phyloP scores from a whole-genome alignment of 2,888 invertebrate genomes.

The Yponomeuta evonymella region DNA sequence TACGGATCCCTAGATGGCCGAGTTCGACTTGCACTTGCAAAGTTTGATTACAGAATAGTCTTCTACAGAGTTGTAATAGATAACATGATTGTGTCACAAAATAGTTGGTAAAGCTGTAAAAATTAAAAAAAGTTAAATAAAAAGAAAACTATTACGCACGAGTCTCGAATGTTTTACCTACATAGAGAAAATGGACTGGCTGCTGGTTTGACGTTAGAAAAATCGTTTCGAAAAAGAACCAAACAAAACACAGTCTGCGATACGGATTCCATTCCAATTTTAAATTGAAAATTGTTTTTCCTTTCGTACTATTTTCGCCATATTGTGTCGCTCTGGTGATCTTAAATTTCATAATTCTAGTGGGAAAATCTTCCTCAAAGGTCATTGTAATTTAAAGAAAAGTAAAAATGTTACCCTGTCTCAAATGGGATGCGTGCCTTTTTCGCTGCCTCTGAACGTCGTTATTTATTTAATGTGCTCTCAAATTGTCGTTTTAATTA shows the following conservation, averaged over 20 bases:
- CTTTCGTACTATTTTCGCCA: not conserved
- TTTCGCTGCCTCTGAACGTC: conserved; percentile 15
- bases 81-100: no score
- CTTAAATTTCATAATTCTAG: not conserved
- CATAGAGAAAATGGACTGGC: no score
- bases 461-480: not conserved
- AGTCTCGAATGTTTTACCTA: no score
- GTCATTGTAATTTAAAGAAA: not conserved
- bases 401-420: conserved; percentile 18
- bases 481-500: not conserved
- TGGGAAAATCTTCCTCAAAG: not conserved
- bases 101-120: no score
- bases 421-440: conserved; percentile 29
- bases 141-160: no score
- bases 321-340: not conserved
- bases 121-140: no score
- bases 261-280: not conserved
- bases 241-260: not conserved
- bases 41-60: no score
- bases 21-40: no score
- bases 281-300: not conserved
- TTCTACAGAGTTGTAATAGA: no score
- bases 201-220: not conserved
- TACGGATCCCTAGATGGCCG: no score
- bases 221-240: not conserved